Percentiles rank a stretch among this genome's conserved stretches.
Evolutionary conservation across 1,140 invertebrate species (phyloP).

Genomic region (Trypoxylus dichotomus): DNA sequence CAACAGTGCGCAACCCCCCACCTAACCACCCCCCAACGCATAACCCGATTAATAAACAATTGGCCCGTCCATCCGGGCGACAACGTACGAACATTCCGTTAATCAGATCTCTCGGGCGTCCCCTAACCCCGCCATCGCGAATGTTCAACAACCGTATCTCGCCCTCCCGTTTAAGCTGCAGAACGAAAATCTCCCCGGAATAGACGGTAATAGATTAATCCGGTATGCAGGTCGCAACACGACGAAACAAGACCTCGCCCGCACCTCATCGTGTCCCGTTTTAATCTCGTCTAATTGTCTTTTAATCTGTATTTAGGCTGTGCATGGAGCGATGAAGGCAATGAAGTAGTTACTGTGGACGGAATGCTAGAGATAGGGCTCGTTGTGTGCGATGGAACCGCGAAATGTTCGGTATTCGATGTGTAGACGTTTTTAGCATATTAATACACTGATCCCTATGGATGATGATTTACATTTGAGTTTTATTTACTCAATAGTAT

Average conservation of each 20-base stretch:
- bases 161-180: neutral
- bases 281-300: neutral
- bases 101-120: neutral
- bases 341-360: no score
- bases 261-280: neutral
- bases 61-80: neutral
- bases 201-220: neutral
- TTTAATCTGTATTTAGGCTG: neutral
- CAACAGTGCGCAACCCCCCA: neutral
- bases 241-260: neutral
- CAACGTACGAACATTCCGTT: neutral
- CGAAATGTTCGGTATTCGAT: no score
- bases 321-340: neutral
- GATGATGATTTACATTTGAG: no score
- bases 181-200: neutral
- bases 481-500: no score
- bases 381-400: no score
- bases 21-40: neutral
- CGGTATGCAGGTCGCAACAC: constrained; percentile 1
- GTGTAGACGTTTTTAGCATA: no score
- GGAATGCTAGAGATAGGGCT: no score
- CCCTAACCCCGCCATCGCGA: neutral
- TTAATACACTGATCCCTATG: no score
- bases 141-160: neutral
- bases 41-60: constrained; percentile 2